Evolutionary conservation across 2,797 vertebrate species (phyloP), one percentile per base, ranked within the genome.

Genomic region (Thaleichthys pacificus): DNA sequence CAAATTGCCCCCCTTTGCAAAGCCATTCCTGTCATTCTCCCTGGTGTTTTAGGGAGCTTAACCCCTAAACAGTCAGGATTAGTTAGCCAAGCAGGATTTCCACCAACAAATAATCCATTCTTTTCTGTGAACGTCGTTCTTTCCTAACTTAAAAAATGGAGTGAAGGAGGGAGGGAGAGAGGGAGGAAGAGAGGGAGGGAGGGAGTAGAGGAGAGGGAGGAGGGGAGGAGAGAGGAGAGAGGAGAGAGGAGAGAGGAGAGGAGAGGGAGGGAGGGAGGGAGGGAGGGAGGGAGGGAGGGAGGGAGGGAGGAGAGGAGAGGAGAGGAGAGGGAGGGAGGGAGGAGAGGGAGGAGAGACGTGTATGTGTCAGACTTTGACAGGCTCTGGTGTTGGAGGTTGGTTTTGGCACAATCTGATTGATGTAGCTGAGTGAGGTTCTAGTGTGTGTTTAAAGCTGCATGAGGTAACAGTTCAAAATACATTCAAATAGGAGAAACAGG

Each of bases 51-150:
- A 22, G 60, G 71, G 70, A 78, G 84, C 74, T 88, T 81, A 85
- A 75, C 51, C 28, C 71, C 84, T 81, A 83, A 90, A 87, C 80
- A 82, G 64, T 80, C 74, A 12, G 75, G 85, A 87, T 88, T 88
- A 89, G 81, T 79, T 69, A 89, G 75, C 83, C 47, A 57, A 81
- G 75, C 78, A 69, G 73, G 81, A 86, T 88, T 88, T 78, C 80
- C 76, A 80, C 82, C 69, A 81, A 74, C 72, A 82, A 86, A 79
- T 86, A 84, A 84, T 87, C 82, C 72, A 77, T 82, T 71, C 19
- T 71, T 70, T 49, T 71, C 66, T 19, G 51, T 77, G 72, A 84
- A 76, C 73, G 26, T 69, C n/a, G 30, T 26, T 71, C 69, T 78
- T 32, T 68, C 73, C 30, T 2, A 42, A 42, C 2, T 1, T 42